Base-by-base conservation (phyloP, 2,888 invertebrate genomes). In the Drosophila algonquin region DNA sequence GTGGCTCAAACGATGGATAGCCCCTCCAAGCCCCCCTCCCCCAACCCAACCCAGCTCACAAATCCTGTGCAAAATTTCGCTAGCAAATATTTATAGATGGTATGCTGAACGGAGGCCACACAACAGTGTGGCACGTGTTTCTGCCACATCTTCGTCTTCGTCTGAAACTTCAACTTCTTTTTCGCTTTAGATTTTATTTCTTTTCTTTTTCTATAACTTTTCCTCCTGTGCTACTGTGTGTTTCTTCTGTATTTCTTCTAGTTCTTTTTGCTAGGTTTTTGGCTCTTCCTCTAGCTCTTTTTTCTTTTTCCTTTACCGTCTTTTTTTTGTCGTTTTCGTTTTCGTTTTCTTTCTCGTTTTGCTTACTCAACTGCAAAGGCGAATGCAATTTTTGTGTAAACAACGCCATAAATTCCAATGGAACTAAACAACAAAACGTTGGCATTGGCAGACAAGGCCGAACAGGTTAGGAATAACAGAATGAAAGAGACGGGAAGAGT, bases 351-450 rank as follows among this genome's bases (percentile, higher is more conserved):
- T 60, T 18, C n/a, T n/a, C 14, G 14, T 76, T 67, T 75, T 83
- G 83, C 81, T 85, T 84, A 81, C 79, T 85, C 81, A 85, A 83
- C 80, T 81, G 83, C 85, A 80, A 67, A 78, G 86, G 85, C 79
- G 82, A 85, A 80, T 83, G 85, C 85, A 83, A 80, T 83, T 83
- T 83, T 83, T 85, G 80, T 85, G 83, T 83, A 83, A 83, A 83
- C 83, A 83, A 83, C 85, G 85, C 83, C 81, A 85, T 83, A 83
- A 83, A 83, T 83, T 83, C 76, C 78, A 80, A 82, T 81, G 75
- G 81, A 70, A 70, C 81, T 81, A 81, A 85, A 85, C 85, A 82
- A 81, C 82, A 79, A 85, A 80, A 77, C 77, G 79, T 59, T 79
- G 70, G 76, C 73, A 65, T 65, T 63, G 54, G 56, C 67, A 71